Evolutionary conservation across 2,797 vertebrate genomes (phyloP).

Genomic region (Brotogeris chrysoptera): DNA sequence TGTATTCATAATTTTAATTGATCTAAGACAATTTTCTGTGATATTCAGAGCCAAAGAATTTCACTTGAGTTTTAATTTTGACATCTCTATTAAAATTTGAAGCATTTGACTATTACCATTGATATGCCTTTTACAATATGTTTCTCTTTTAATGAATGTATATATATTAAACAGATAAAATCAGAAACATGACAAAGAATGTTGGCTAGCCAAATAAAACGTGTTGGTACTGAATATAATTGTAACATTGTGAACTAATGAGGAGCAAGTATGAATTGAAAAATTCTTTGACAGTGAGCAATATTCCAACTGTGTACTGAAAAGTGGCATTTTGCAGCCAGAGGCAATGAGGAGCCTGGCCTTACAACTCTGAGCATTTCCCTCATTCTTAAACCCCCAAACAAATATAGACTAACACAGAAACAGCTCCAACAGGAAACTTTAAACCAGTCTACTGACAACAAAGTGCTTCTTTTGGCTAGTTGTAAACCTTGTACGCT

Average conservation of each 20-base stretch:
- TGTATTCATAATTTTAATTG: not conserved
- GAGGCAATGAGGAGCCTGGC: not conserved
- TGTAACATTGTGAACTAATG: conserved; percentile 5
- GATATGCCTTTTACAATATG: not conserved
- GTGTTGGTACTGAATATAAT: not conserved
- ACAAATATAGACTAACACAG: not conserved
- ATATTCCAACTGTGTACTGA: not conserved
- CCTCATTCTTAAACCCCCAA: not conserved
- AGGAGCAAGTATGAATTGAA: conserved; percentile 9
- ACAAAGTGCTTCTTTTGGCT: not conserved
- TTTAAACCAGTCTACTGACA: not conserved
- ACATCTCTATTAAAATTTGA: not conserved
- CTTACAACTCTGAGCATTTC: not conserved
- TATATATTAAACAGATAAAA: conserved; percentile 21
- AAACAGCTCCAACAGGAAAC: not conserved
- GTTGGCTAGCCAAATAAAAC: conserved; percentile 36
- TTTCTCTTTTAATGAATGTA: not conserved
- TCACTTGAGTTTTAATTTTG: not conserved
- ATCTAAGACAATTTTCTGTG: not conserved
- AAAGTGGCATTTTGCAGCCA: not conserved
- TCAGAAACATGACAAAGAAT: conserved; percentile 35
- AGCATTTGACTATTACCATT: conserved; percentile 5
- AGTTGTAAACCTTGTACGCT: not conserved
- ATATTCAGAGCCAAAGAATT: not conserved
- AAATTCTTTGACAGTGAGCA: conserved; percentile 12